Evolutionary conservation across 2,888 invertebrate genomes (phyloP).

Genomic region (Eugnorisma glareosa): DNA sequence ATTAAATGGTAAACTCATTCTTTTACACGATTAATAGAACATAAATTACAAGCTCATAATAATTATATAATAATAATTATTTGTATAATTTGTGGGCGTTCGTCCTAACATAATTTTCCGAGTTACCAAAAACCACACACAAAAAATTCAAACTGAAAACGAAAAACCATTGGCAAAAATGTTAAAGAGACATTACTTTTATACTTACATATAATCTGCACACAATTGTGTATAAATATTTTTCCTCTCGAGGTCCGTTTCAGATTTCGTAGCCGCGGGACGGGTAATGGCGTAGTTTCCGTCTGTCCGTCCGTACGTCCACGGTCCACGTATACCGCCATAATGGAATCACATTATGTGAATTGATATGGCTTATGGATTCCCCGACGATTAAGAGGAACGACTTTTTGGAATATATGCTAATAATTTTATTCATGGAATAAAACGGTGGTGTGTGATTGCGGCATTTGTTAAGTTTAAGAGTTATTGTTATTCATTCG

Average conservation of each 20-base stretch:
- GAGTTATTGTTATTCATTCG: background rate
- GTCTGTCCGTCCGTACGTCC: conserved; percentile 37
- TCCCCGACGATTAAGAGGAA: conserved; percentile 38
- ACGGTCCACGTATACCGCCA: conserved; percentile 23
- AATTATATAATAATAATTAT: too few relatives aligned
- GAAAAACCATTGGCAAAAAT: conserved; percentile 19
- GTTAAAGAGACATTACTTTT: conserved; percentile 16
- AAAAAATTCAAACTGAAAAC: background rate
- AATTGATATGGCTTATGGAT: conserved; percentile 59
- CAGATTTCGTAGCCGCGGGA: conserved; percentile 39
- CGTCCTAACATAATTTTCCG: background rate
- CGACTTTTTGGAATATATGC: conserved; percentile 23
- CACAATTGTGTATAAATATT: conserved; percentile 51
- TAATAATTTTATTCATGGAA: conserved; percentile 23
- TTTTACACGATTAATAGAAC: background rate
- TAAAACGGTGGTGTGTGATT: background rate
- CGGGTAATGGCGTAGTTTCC: conserved; percentile 61
- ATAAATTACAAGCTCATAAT: background rate
- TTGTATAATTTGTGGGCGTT: background rate
- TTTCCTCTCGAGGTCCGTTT: conserved; percentile 50
- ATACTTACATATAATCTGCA: conserved; percentile 21
- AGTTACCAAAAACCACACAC: background rate
- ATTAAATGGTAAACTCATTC: background rate
- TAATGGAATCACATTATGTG: conserved; percentile 58
- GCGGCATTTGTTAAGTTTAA: background rate